Conservation (phyloP, 2,888 invertebrate genomes). For the Diarsia rubi region DNA sequence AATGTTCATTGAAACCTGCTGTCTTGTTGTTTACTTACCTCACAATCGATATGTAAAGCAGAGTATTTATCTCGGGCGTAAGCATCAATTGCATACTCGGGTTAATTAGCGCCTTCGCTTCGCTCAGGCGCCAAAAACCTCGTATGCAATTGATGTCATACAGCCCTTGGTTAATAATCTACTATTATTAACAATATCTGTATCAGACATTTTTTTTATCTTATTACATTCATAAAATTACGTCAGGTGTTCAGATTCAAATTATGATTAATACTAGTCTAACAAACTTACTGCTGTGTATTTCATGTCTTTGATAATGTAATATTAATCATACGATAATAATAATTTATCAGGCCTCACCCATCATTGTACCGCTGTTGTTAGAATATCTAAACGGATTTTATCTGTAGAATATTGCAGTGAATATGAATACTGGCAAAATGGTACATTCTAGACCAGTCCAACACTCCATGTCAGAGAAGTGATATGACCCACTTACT, state of each 20-base stretch:
- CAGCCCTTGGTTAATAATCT: no score
- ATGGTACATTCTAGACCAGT: background rate
- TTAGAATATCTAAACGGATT: background rate
- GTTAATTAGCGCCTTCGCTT: no score
- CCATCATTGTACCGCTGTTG: background rate
- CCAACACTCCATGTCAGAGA: background rate
- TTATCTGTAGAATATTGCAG: background rate
- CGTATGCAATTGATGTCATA: no score
- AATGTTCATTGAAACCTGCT: no score
- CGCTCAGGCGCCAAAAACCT: no score
- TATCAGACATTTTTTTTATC: background rate
- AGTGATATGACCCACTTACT: background rate
- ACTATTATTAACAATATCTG: no score
- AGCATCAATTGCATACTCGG: no score
- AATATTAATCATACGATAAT: background rate
- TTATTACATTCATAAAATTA: background rate
- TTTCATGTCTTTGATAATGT: background rate
- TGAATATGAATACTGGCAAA: background rate
- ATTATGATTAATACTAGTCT: slow-evolving; percentile 3
- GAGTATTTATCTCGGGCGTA: no score
- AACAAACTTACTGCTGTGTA: background rate
- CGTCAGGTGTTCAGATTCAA: slow-evolving; percentile 12
- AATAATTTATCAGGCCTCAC: background rate
- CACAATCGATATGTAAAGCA: no score
- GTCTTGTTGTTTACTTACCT: no score